Evolutionary conservation across 2,888 invertebrate genomes (phyloP), one percentile per base, ranked within the genome.

Genomic region (Axea sp.): DNA sequence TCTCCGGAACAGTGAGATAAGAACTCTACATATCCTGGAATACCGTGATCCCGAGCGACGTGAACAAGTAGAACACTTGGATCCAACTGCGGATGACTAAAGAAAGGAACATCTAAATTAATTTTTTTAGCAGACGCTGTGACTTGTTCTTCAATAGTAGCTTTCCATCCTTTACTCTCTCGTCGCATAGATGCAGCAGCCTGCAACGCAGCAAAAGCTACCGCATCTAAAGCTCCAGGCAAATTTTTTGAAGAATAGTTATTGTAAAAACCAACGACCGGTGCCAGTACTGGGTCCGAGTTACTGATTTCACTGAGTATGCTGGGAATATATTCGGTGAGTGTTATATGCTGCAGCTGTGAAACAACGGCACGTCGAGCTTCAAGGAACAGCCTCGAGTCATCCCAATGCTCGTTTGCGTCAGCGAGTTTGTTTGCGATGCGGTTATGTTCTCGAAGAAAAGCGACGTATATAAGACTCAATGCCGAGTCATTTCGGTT

Each of bases 291-390:
- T 0, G 91, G 90, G 77, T 92, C 90, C 0, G 91, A 90, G 85
- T 92, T 89, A 75, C 92, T 89, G 79, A 91, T 90, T 89, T 93
- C 90, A 65, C 94, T 95, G 37, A 96, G 86, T 6, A 95, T 89
- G 53, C 93, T 92, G 0, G 95, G 95, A 62, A 95, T 88, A 87
- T 94, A 96, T 85, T 96, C 96, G 80, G 93, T 94, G 84, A 92
- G 93, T 0, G 96, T 95, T 59, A 96, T 93, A 80, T 95, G 95
- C 77, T 96, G 96, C 30, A 96, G 92, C 84, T 94, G 90, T 0
- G 95, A 94, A 0, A 93, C 92, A 6, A 95, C 90, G 6, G 94
- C 92, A 39, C 94, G 89, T 47, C 93, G 90, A 1, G 94, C 90
- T 85, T 96, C 95, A 76, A 93, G 88, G 85, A 94, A 96, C 8